phyloP scores from a whole-genome alignment of 2,797 vertebrate species.

The Microctenopoma steveboyesi region DNA sequence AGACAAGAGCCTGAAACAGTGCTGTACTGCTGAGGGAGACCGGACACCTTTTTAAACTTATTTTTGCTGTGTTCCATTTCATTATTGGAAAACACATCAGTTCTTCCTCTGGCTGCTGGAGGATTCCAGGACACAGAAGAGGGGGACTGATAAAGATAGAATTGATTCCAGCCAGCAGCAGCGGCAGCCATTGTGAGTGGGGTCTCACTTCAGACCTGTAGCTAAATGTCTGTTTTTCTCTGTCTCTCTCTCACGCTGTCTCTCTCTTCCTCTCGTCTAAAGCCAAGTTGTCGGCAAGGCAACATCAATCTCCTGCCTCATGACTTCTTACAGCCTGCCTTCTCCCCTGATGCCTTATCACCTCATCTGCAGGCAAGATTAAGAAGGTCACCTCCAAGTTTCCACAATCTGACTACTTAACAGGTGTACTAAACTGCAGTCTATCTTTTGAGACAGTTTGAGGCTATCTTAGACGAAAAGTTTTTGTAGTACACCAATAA shows the following conservation, averaged over 20 bases:
- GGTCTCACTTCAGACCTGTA: slow-evolving; percentile 82
- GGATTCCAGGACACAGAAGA: slow-evolving; percentile 84
- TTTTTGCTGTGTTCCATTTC: slow-evolving; percentile 85
- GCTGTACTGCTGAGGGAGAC: slow-evolving; percentile 64
- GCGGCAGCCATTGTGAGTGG: slow-evolving; percentile 65
- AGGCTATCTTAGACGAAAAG: slow-evolving; percentile 1
- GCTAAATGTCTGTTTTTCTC: slow-evolving; percentile 76
- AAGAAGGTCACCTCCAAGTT: slow-evolving; percentile 82
- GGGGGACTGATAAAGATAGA: slow-evolving; percentile 86
- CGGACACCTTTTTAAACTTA: slow-evolving; percentile 81
- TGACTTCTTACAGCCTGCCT: slow-evolving; percentile 77
- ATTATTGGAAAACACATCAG: slow-evolving; percentile 88
- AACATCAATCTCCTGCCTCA: slow-evolving; percentile 83
- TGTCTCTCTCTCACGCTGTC: slow-evolving; percentile 47
- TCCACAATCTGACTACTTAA: slow-evolving; percentile 68
- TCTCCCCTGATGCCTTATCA: slow-evolving; percentile 78
- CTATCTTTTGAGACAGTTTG: slow-evolving; percentile 12
- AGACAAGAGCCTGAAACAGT: slow-evolving; percentile 76
- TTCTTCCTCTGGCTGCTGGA: slow-evolving; percentile 74
- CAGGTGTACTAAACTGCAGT: slow-evolving; percentile 64
- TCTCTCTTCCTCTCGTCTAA: slow-evolving; percentile 68
- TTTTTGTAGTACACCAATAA: neutral
- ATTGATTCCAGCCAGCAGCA: slow-evolving; percentile 86
- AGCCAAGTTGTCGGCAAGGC: slow-evolving; percentile 81
- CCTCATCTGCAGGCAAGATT: slow-evolving; percentile 83